Evolutionary conservation across 2,113 vertebrate species (phyloP).

Genomic region (Xyliphius kryptos): DNA sequence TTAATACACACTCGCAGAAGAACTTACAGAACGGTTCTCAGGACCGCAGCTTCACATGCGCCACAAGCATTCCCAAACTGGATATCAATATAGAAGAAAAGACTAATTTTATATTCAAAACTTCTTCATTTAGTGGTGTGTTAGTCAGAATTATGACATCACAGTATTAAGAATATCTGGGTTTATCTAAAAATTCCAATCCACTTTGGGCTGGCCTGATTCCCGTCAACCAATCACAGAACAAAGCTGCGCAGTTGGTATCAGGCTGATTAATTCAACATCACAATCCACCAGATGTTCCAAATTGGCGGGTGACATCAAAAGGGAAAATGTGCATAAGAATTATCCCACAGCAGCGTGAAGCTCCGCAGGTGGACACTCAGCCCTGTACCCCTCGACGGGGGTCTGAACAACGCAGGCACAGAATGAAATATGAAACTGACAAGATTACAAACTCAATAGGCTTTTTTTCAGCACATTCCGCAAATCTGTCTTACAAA

Average conservation of each 20-base stretch:
- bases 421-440: not conserved
- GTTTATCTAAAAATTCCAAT: too few relatives aligned
- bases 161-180: too few relatives aligned
- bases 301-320: conserved; percentile 28
- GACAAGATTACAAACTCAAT: conserved; percentile 5
- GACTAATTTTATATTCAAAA: too few relatives aligned
- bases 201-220: too few relatives aligned
- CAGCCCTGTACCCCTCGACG: not conserved
- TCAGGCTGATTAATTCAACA: conserved; percentile 31
- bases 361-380: not conserved
- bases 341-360: conserved; percentile 5
- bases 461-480: too few relatives aligned
- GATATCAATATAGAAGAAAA: too few relatives aligned
- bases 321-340: conserved; percentile 26
- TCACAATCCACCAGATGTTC: conserved; percentile 30
- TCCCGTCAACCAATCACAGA: not conserved
- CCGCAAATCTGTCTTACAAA: not conserved
- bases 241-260: conserved; percentile 1
- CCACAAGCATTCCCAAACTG: too few relatives aligned
- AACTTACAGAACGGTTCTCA: too few relatives aligned
- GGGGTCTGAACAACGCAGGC: not conserved
- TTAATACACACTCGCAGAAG: too few relatives aligned
- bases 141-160: too few relatives aligned
- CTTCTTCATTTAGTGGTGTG: too few relatives aligned
- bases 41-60: too few relatives aligned